Conservation (phyloP, 2,113 vertebrate species). For the Eclectus roratus region DNA sequence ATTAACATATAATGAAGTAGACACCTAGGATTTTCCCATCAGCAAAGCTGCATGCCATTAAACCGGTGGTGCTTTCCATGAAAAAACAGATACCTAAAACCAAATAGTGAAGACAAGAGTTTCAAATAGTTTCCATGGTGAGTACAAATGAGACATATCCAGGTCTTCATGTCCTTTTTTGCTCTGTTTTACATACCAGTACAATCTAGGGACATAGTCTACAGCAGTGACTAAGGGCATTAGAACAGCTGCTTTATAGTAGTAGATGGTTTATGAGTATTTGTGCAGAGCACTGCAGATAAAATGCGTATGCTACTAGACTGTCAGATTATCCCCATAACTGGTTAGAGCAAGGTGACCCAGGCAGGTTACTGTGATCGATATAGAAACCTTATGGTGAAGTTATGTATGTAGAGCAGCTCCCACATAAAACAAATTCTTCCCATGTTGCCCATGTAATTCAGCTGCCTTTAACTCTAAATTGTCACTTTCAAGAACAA, state of each 20-base stretch:
- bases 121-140: neutral
- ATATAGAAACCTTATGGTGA: neutral
- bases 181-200: neutral
- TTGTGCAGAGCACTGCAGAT: neutral
- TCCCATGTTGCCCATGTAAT: slow-evolving; percentile 16
- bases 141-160: neutral
- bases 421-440: slow-evolving; percentile 33
- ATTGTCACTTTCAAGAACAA: slow-evolving; percentile 37
- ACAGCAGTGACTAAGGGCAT: neutral
- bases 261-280: neutral
- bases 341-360: slow-evolving; percentile 25
- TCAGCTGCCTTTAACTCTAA: slow-evolving; percentile 44
- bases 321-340: neutral
- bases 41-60: neutral
- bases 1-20: neutral
- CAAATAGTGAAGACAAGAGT: neutral
- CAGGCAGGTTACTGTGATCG: neutral
- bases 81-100: neutral
- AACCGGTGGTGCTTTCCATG: neutral
- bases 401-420: neutral
- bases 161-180: neutral
- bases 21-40: neutral
- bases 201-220: neutral
- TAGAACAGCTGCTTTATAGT: slow-evolving; percentile 6
- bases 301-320: neutral